Evolutionary conservation across 2,888 invertebrate species (phyloP).

Genomic region (Stenolophus ochropezus): DNA sequence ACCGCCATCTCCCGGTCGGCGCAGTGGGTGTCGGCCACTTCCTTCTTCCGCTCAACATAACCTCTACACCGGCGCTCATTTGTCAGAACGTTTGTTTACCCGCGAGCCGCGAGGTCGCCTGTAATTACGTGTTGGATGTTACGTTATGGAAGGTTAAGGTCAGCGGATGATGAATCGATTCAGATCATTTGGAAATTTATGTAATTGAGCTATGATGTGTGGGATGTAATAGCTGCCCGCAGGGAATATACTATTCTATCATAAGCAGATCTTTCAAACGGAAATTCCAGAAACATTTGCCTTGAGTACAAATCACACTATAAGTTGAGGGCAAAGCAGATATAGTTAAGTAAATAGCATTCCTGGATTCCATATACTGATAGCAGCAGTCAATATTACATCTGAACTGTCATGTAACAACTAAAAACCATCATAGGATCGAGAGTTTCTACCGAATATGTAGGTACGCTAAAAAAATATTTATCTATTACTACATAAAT

Average conservation of each 20-base stretch:
- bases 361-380: no score
- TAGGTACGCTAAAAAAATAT: no score
- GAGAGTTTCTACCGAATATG: no score
- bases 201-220: constrained; percentile 35
- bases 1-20: neutral
- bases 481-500: no score
- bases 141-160: constrained; percentile 38
- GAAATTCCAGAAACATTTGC: neutral
- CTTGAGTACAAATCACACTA: neutral
- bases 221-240: neutral
- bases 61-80: constrained; percentile 34
- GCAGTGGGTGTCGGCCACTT: constrained; percentile 30
- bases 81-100: constrained; percentile 38
- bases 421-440: no score
- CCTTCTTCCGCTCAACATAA: constrained; percentile 31
- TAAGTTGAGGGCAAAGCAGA: neutral
- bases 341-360: no score
- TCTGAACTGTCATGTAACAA: no score
- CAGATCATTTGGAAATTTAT: constrained; percentile 22
- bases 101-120: neutral
- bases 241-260: neutral
- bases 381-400: no score
- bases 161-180: constrained; percentile 19
- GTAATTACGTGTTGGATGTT: constrained; percentile 39
- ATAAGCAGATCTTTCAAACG: neutral